These are phyloP conservation scores for Drosophila borealis DNA, from an alignment of 2,888 invertebrate species.

Conservation along the genomic window DNA sequence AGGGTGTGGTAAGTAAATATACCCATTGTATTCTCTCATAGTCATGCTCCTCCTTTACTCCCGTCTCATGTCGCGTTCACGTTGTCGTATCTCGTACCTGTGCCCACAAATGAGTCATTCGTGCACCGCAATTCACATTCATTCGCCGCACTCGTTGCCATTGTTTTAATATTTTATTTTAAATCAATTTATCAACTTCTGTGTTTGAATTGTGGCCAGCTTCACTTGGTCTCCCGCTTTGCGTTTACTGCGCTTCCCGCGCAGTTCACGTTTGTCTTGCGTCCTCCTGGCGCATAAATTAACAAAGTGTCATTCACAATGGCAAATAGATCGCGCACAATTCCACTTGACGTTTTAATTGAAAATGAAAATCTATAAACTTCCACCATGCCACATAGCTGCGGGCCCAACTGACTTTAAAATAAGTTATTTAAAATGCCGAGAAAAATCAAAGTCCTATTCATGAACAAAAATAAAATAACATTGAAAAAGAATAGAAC, in stretches of 20 bases:
- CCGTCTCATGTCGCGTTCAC: neutral
- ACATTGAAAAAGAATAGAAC: too few species aligned
- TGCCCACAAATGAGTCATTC: constrained; percentile 20
- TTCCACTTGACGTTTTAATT: constrained; percentile 47
- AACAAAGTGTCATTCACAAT: constrained; percentile 57
- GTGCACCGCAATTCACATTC: constrained; percentile 9
- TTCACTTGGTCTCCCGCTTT: constrained; percentile 4
- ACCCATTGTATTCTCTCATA: neutral
- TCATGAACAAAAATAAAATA: too few species aligned
- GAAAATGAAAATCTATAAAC: constrained; percentile 32
- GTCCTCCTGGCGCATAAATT: constrained; percentile 43
- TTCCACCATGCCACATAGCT: too few species aligned
- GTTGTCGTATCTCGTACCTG: neutral
- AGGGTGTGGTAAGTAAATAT: constrained; percentile 91
- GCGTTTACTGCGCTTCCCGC: neutral
- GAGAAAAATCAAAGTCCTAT: too few species aligned
- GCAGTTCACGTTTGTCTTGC: neutral
- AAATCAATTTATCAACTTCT: constrained; percentile 71
- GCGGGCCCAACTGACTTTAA: neutral
- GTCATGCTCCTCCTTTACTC: constrained; percentile 1
- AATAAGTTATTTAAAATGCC: neutral
- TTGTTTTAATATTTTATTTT: constrained; percentile 71
- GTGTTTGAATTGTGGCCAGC: constrained; percentile 58
- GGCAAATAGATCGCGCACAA: constrained; percentile 46
- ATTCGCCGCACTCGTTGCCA: constrained; percentile 12